Conservation (phyloP, 2,888 invertebrate species). For the Coelogynopora nodosa region DNA sequence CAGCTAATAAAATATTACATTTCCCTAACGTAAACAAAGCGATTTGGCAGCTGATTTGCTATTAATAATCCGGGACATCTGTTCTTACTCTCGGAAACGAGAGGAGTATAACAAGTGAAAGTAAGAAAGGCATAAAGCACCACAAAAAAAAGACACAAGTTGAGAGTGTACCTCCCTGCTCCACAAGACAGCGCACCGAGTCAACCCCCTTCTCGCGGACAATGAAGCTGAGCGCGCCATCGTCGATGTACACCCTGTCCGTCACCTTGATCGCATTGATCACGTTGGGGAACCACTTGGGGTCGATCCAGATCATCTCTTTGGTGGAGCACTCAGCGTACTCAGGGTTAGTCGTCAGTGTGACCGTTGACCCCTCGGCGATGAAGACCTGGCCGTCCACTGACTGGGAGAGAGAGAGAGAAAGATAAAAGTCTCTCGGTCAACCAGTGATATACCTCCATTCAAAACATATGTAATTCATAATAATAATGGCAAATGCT, state of each 20-base stretch:
- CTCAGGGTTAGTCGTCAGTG: slow-evolving; percentile 37
- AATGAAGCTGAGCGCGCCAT: slow-evolving; percentile 32
- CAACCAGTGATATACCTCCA: no score
- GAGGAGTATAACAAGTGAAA: neutral
- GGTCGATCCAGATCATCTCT: slow-evolving; percentile 39
- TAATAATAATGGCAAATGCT: no score
- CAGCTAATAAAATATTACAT: no score
- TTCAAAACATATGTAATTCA: no score
- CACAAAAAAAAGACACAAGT: neutral
- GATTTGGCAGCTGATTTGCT: no score
- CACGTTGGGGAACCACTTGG: slow-evolving; percentile 42
- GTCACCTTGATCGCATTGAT: slow-evolving; percentile 42
- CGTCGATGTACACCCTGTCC: slow-evolving; percentile 38
- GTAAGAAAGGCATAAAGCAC: neutral
- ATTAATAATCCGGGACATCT: no score
- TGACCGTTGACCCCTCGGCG: slow-evolving; percentile 38
- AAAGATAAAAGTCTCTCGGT: no score
- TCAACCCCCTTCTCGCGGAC: slow-evolving; percentile 11
- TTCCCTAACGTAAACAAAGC: no score
- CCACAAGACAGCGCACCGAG: slow-evolving; percentile 24
- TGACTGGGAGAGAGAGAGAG: neutral
- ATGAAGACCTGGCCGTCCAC: slow-evolving; percentile 7
- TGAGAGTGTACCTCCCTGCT: slow-evolving; percentile 26
- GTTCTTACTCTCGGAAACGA: no score
- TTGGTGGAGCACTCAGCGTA: slow-evolving; percentile 37